phyloP scores from a whole-genome alignment of 2,888 invertebrate species.

The Euzophera pinguis region DNA sequence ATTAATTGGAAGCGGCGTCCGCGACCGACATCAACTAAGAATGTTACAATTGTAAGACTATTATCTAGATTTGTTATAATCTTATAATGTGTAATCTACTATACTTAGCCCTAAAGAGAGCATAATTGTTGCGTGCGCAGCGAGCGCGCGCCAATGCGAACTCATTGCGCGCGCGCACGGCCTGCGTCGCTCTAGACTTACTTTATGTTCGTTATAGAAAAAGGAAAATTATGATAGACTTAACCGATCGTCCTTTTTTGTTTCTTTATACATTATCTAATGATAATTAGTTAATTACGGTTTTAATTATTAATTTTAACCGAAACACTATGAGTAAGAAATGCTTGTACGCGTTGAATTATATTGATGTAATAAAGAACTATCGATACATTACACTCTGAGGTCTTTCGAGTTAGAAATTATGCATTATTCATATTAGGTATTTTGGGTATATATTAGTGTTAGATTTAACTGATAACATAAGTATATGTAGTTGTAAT shows the following conservation, averaged over 20 bases:
- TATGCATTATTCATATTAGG: constrained; percentile 80
- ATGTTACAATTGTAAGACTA: constrained; percentile 76
- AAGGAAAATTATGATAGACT: constrained; percentile 79
- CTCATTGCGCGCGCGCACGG: constrained; percentile 24
- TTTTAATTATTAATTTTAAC: constrained; percentile 78
- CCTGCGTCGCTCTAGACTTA: constrained; percentile 43
- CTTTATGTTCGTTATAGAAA: constrained; percentile 75
- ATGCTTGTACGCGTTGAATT: constrained; percentile 72
- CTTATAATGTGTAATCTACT: constrained; percentile 58
- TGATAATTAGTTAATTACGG: constrained; percentile 82
- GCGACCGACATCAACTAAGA: constrained; percentile 66
- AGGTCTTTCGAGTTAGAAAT: constrained; percentile 75
- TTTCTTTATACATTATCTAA: constrained; percentile 69
- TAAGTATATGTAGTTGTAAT: constrained; percentile 78
- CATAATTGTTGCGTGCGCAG: constrained; percentile 31
- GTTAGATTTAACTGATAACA: constrained; percentile 78
- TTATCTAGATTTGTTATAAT: constrained; percentile 76
- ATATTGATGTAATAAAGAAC: constrained; percentile 73
- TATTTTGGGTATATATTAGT: constrained; percentile 80
- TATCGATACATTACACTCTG: constrained; percentile 67
- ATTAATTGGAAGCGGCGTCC: constrained; percentile 68
- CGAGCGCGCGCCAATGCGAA: constrained; percentile 26
- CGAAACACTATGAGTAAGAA: constrained; percentile 72
- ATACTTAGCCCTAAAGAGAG: constrained; percentile 61
- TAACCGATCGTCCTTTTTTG: constrained; percentile 74